Percentiles rank a stretch among this genome's conserved stretches.
phyloP scores from a whole-genome alignment of 2,888 invertebrate species.

The Phymatocera aterrima region DNA sequence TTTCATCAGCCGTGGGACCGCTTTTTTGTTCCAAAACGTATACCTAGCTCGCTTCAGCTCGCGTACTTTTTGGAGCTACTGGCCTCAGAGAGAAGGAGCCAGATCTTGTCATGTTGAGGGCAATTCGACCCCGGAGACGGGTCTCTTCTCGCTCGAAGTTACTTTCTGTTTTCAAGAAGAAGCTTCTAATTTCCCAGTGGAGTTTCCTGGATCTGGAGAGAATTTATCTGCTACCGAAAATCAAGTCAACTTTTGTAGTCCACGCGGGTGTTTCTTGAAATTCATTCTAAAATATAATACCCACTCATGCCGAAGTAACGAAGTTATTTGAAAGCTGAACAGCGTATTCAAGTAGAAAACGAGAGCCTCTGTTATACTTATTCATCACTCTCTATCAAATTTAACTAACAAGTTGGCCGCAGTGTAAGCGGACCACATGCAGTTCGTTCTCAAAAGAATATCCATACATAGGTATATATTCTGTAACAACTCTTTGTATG shows the following conservation, averaged over 20 bases:
- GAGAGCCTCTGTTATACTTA: background rate
- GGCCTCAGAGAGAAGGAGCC: slow-evolving; percentile 19
- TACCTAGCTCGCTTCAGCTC: background rate
- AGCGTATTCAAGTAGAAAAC: background rate
- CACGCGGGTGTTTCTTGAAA: background rate
- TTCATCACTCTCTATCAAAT: background rate
- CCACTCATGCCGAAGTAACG: background rate
- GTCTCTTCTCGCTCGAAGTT: slow-evolving; percentile 35
- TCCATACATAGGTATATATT: too few species aligned
- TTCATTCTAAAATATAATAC: slow-evolving; percentile 16
- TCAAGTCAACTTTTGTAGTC: slow-evolving; percentile 12
- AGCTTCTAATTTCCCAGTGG: slow-evolving; percentile 44
- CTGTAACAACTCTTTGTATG: too few species aligned
- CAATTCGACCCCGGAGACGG: slow-evolving; percentile 44
- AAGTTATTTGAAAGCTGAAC: background rate
- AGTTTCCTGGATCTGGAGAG: slow-evolving; percentile 41
- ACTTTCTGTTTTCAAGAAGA: slow-evolving; percentile 44
- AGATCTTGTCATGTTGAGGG: slow-evolving; percentile 37
- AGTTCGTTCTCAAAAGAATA: too few species aligned
- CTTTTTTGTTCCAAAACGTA: slow-evolving; percentile 16
- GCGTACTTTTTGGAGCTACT: background rate
- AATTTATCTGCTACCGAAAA: slow-evolving; percentile 42
- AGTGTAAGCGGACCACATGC: background rate
- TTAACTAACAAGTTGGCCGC: background rate
- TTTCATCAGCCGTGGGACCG: background rate